These are phyloP conservation scores for Seriola dumerili DNA, from an alignment of 2,113 vertebrate genomes.

Conservation along the genomic window DNA sequence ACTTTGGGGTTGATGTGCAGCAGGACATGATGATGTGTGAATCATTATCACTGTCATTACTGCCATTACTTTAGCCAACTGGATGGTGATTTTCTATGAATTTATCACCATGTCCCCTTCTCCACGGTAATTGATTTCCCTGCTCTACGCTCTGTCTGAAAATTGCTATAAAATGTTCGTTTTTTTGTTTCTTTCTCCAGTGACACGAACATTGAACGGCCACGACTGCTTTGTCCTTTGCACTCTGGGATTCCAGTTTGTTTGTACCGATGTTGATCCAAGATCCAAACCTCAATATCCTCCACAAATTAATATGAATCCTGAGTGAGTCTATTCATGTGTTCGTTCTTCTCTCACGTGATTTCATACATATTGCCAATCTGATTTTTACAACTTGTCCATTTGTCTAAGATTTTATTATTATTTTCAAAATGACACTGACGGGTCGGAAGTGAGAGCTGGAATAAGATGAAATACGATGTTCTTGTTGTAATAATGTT, in stretches of 20 bases:
- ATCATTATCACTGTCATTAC: constrained; percentile 39
- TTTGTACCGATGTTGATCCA: not conserved
- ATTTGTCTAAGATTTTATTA: not conserved
- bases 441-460: constrained; percentile 11
- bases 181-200: constrained; percentile 1
- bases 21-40: not conserved
- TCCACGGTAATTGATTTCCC: constrained; percentile 33
- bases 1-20: constrained; percentile 25
- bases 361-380: constrained; percentile 3
- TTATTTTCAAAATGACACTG: not conserved
- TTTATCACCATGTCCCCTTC: constrained; percentile 6
- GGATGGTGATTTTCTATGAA: constrained; percentile 14
- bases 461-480: constrained; percentile 5
- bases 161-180: constrained; percentile 19
- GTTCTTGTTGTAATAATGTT: constrained; percentile 12
- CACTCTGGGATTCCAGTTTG: not conserved
- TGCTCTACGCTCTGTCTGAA: constrained; percentile 14
- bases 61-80: constrained; percentile 11
- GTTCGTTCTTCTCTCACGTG: not conserved
- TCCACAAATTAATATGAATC: not conserved
- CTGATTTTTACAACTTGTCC: not conserved
- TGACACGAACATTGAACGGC: not conserved
- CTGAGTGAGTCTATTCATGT: not conserved
- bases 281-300: not conserved
- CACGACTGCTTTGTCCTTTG: not conserved